phyloP scores from a whole-genome alignment of 1,140 invertebrate species.

The Helicorthomorpha holstii region DNA sequence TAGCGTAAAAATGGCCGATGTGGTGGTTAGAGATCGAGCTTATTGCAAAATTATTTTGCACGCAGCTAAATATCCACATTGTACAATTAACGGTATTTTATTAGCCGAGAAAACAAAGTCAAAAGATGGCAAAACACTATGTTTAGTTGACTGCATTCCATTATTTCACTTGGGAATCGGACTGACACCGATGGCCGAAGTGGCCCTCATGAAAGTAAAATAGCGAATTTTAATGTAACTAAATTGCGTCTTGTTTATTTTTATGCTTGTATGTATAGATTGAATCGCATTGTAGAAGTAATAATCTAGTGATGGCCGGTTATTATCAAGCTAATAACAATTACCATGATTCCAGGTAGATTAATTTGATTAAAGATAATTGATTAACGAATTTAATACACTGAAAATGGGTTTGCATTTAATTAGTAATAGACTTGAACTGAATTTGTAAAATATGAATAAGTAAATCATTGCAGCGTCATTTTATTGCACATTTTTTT shows the following conservation, averaged over 20 bases:
- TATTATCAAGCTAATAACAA: constrained; percentile 82
- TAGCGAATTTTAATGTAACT: too few species aligned
- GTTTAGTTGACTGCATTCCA: constrained; percentile 71
- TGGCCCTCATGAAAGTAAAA: constrained; percentile 79
- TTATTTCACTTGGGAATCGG: constrained; percentile 79
- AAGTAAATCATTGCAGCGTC: too few species aligned
- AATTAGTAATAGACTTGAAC: too few species aligned
- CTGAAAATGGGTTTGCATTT: too few species aligned
- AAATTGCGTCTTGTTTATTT: too few species aligned
- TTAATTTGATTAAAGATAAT: too few species aligned
- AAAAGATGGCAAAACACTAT: constrained; percentile 40
- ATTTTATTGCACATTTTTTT: too few species aligned
- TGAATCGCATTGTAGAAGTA: constrained; percentile 47
- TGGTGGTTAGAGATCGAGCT: constrained; percentile 52
- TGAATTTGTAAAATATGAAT: too few species aligned
- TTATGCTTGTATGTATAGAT: too few species aligned
- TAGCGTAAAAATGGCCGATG: constrained; percentile 26
- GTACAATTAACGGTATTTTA: constrained; percentile 73
- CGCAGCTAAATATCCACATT: constrained; percentile 82
- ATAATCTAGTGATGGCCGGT: constrained; percentile 56
- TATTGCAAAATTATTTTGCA: constrained; percentile 85
- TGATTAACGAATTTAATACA: too few species aligned
- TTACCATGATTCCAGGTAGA: constrained; percentile 37
- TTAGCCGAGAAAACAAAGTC: constrained; percentile 48
- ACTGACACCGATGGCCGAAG: constrained; percentile 81